Conservation (phyloP, 92 coral and sea anemone species). For the Epizoanthus illoricatus region DNA sequence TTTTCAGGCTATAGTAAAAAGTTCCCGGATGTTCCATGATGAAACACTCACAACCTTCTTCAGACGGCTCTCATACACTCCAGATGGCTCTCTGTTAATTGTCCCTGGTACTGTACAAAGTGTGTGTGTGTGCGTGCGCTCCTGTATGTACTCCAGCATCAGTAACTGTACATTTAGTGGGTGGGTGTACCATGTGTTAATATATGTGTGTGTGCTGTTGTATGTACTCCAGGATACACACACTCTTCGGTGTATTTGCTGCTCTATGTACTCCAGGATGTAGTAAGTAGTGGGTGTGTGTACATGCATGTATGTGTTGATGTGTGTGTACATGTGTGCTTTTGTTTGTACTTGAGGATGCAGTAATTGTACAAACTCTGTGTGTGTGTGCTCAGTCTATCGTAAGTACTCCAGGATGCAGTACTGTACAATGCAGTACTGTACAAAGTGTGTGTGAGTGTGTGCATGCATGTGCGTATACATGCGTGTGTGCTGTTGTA, state of each 20-base stretch:
- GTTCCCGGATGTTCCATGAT: conserved; percentile 87
- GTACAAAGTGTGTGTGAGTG: no score
- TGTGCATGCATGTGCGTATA: no score
- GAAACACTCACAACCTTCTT: conserved; percentile 93
- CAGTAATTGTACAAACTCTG: no score
- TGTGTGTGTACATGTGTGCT: no score
- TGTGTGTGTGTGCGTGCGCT: not conserved
- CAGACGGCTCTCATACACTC: conserved; percentile 89
- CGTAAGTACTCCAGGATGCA: no score
- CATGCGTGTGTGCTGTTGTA: no score
- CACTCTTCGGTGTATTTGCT: not conserved
- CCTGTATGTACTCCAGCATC: not conserved
- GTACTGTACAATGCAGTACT: no score
- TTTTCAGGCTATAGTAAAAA: conserved; percentile 12
- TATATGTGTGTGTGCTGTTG: not conserved
- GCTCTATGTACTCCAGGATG: not conserved
- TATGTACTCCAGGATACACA: no score
- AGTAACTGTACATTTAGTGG: not conserved
- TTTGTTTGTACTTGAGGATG: no score
- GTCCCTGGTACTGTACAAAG: conserved; percentile 74
- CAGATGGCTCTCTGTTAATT: conserved; percentile 89
- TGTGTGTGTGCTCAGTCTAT: no score
- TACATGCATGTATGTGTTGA: no score
- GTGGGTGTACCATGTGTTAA: not conserved
- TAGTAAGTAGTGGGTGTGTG: no score